phyloP scores from a whole-genome alignment of 2,797 vertebrate species.

The Rhinoraja longicauda region DNA sequence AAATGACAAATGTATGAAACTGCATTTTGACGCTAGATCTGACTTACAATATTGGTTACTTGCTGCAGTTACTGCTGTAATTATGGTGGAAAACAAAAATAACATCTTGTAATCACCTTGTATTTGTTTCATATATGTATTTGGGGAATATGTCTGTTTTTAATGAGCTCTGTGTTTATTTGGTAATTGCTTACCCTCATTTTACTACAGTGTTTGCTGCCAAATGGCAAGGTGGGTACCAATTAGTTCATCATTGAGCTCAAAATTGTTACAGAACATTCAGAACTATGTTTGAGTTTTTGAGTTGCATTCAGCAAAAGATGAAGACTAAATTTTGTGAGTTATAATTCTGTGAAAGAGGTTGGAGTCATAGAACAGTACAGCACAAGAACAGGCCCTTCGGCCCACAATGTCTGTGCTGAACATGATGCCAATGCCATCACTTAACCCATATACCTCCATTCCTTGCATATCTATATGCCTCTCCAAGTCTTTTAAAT shows the following conservation, averaged over 20 bases:
- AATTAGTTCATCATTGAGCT: constrained; percentile 32
- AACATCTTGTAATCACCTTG: background rate
- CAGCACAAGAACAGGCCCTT: too few species aligned
- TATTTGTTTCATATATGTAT: background rate
- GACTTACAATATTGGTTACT: background rate
- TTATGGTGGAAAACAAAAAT: background rate
- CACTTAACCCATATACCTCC: too few species aligned
- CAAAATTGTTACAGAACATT: constrained; percentile 4
- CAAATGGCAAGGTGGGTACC: constrained; percentile 63
- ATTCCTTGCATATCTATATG: too few species aligned
- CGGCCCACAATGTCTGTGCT: too few species aligned
- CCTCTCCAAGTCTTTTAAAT: too few species aligned
- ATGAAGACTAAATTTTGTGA: background rate
- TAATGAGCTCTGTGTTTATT: constrained; percentile 47
- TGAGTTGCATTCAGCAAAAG: background rate
- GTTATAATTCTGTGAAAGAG: background rate
- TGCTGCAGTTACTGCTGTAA: background rate
- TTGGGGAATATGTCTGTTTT: constrained; percentile 39
- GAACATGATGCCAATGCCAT: too few species aligned
- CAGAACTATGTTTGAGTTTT: background rate
- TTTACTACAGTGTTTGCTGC: constrained; percentile 56
- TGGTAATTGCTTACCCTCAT: constrained; percentile 46
- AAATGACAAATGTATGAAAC: background rate
- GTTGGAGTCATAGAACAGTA: background rate
- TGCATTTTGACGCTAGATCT: background rate